A percentile compares a stretch with the other conserved stretches of the same genome.
Conservation (phyloP, 2,797 vertebrate species). For the Tenualosa thibaudeaui region DNA sequence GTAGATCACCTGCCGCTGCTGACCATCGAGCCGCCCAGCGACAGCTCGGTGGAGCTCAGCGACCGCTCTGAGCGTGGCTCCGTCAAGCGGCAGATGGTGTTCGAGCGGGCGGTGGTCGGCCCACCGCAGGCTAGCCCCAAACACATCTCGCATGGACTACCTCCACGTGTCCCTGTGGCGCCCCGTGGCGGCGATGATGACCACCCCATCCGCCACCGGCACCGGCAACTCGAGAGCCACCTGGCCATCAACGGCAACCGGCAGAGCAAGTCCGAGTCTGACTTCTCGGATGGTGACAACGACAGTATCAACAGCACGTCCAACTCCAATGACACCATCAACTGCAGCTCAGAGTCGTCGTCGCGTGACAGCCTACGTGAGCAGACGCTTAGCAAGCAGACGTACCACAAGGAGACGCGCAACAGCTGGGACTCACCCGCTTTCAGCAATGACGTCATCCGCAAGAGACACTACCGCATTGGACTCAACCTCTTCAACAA, state of each 20-base stretch:
- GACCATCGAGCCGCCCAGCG: constrained; percentile 90
- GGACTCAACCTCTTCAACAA: constrained; percentile 98
- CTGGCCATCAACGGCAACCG: constrained; percentile 92
- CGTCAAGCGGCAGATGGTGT: constrained; percentile 80
- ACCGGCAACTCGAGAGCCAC: constrained; percentile 86
- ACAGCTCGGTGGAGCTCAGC: constrained; percentile 87
- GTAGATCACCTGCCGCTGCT: constrained; percentile 88
- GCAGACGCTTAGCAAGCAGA: constrained; percentile 94
- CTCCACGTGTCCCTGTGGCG: constrained; percentile 75
- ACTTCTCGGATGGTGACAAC: constrained; percentile 96
- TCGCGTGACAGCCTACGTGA: constrained; percentile 93
- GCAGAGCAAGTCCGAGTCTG: constrained; percentile 94
- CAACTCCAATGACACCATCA: constrained; percentile 98
- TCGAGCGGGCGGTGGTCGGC: constrained; percentile 74
- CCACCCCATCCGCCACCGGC: constrained; percentile 81
- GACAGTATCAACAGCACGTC: constrained; percentile 98
- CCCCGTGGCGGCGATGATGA: constrained; percentile 78
- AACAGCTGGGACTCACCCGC: constrained; percentile 99
- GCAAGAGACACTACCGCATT: constrained; percentile 95
- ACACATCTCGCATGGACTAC: constrained; percentile 82
- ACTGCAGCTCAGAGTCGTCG: constrained; percentile 95
- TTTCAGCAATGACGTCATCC: constrained; percentile 94
- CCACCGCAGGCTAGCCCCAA: constrained; percentile 86
- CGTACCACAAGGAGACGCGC: constrained; percentile 96
- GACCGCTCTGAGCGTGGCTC: constrained; percentile 87